These are phyloP conservation scores for Cottus gobio DNA, from an alignment of 2,113 vertebrate genomes.

Conservation along the genomic window DNA sequence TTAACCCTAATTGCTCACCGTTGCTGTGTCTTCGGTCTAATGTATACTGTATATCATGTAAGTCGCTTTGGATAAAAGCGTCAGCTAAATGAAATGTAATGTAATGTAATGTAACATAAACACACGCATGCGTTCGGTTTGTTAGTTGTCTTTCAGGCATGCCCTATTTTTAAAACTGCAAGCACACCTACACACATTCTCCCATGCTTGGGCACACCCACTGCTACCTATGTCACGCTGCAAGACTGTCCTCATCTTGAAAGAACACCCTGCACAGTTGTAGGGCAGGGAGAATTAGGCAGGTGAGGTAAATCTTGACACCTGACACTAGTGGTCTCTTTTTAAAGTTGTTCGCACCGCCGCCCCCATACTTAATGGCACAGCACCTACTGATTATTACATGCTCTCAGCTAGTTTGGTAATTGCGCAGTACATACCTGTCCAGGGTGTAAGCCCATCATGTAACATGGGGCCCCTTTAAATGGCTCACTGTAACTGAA, in stretches of 20 bases:
- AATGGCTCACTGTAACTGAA: conserved; percentile 20
- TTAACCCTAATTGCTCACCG: too few species aligned
- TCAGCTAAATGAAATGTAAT: too few species aligned
- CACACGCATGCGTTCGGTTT: conserved; percentile 33
- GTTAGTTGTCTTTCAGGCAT: conserved; percentile 63
- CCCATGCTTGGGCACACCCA: conserved; percentile 73
- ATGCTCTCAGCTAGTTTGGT: conserved; percentile 67
- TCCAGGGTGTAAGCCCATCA: conserved; percentile 74
- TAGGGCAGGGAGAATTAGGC: conserved; percentile 40
- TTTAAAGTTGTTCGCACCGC: conserved; percentile 62
- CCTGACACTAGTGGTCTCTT: conserved; percentile 62
- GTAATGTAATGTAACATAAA: too few species aligned
- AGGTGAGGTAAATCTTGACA: conserved; percentile 65
- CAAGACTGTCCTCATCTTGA: conserved; percentile 7
- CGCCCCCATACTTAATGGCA: conserved; percentile 65
- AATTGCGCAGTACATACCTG: conserved; percentile 82
- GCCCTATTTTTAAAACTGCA: conserved; percentile 72
- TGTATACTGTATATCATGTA: too few species aligned
- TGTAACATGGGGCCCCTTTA: conserved; percentile 62
- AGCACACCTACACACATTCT: conserved; percentile 79
- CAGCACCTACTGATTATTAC: conserved; percentile 74
- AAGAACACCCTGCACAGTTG: conserved; percentile 31
- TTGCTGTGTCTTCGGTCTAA: too few species aligned
- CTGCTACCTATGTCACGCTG: conserved; percentile 15
- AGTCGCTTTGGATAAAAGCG: too few species aligned